A percentile compares a stretch with the other conserved stretches of the same genome.
Evolutionary conservation across 2,797 vertebrate species (phyloP).

Genomic region (Rhinichthys osculus): DNA sequence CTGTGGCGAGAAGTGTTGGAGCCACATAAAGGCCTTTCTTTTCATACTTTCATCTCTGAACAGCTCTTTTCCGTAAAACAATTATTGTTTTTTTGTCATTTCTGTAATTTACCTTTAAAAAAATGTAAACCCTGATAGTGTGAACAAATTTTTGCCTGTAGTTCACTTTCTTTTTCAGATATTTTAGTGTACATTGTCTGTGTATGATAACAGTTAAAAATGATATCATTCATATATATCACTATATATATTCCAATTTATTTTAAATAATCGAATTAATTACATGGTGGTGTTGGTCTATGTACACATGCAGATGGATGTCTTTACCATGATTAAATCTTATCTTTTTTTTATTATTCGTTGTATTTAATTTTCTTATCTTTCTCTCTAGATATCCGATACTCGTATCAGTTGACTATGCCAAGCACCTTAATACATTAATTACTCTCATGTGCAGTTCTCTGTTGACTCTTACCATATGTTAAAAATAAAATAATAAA

Average conservation of each 20-base stretch:
- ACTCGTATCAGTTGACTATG: background rate
- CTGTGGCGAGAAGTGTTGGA: constrained; percentile 38
- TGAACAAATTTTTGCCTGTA: background rate
- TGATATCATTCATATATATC: background rate
- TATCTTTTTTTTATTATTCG: background rate
- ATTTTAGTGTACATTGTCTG: background rate
- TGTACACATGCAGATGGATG: background rate
- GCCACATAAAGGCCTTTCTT: background rate
- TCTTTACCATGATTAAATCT: background rate
- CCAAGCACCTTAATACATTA: background rate
- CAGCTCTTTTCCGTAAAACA: background rate
- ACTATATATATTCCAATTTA: background rate
- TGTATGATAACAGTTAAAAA: background rate
- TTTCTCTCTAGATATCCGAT: background rate
- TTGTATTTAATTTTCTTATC: background rate
- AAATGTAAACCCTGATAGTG: background rate
- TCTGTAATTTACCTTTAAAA: background rate
- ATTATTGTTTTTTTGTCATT: background rate
- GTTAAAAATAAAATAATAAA: background rate
- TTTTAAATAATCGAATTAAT: background rate
- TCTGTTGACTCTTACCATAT: background rate
- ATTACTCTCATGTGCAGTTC: background rate
- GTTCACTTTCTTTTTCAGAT: background rate
- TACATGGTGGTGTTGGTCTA: background rate
- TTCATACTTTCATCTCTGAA: background rate